phyloP scores from a whole-genome alignment of 2,888 invertebrate genomes.

The Lymantria monacha region DNA sequence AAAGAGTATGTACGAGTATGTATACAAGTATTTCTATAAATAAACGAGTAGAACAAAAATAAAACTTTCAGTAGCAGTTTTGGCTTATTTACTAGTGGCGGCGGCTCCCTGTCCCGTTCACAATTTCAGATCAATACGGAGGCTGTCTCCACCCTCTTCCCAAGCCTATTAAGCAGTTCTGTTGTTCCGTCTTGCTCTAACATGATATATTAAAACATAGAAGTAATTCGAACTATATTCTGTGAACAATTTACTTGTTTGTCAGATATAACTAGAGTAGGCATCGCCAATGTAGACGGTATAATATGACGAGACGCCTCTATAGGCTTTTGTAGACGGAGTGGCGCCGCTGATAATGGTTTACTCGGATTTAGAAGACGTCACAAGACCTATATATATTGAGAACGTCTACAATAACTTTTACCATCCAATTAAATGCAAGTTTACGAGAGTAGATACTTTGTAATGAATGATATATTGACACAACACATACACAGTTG shows the following conservation, averaged over 20 bases:
- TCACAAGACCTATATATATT: neutral
- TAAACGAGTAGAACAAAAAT: slow-evolving; percentile 20
- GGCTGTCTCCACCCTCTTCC: slow-evolving; percentile 57
- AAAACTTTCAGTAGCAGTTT: slow-evolving; percentile 45
- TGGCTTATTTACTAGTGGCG: slow-evolving; percentile 53
- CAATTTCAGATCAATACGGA: slow-evolving; percentile 69
- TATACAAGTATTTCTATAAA: slow-evolving; percentile 3
- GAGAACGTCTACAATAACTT: neutral
- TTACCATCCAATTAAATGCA: neutral
- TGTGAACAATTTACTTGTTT: slow-evolving; percentile 20
- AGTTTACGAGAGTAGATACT: too few species aligned
- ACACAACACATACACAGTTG: too few species aligned
- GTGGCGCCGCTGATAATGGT: slow-evolving; percentile 49
- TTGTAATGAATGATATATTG: too few species aligned
- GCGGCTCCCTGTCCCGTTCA: slow-evolving; percentile 15
- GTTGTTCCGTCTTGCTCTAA: slow-evolving; percentile 37
- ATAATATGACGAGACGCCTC: slow-evolving; percentile 10
- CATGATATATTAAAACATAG: slow-evolving; percentile 19
- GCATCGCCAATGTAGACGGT: slow-evolving; percentile 15
- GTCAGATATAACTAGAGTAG: slow-evolving; percentile 15
- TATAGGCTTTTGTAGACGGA: slow-evolving; percentile 47
- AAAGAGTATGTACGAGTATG: neutral
- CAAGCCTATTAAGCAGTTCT: slow-evolving; percentile 34
- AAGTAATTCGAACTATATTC: slow-evolving; percentile 23
- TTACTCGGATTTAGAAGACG: neutral